Evolutionary conservation across 2,113 vertebrate species (phyloP).

Genomic region (Pogona vitticeps): DNA sequence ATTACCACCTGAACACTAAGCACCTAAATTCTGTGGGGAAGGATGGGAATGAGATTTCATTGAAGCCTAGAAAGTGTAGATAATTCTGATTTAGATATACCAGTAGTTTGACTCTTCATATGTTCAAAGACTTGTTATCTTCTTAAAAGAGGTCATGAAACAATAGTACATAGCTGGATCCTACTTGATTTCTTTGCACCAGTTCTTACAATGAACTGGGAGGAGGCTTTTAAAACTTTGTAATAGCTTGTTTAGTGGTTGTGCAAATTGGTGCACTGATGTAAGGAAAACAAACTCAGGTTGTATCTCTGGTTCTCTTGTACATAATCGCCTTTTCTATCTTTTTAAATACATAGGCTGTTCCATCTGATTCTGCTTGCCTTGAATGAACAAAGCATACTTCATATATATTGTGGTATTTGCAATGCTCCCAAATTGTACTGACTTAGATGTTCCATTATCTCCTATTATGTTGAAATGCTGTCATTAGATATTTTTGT

Average conservation of each 20-base stretch:
- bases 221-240: not conserved
- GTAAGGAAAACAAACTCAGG: not conserved
- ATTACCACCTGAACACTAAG: not conserved
- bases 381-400: not conserved
- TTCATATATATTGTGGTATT: constrained; percentile 9
- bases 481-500: constrained; percentile 11
- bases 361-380: not conserved
- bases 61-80: not conserved
- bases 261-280: not conserved
- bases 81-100: not conserved
- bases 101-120: not conserved
- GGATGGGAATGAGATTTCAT: not conserved
- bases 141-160: not conserved
- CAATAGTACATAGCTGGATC: not conserved
- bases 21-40: not conserved
- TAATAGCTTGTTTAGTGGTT: not conserved
- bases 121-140: not conserved
- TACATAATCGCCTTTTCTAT: not conserved
- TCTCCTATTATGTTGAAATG: constrained; percentile 19
- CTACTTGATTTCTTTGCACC: not conserved
- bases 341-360: not conserved
- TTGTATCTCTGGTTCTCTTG: not conserved
- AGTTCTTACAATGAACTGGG: not conserved
- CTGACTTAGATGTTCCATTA: constrained; percentile 11
- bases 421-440: not conserved